Evolutionary conservation across 1,140 invertebrate genomes (phyloP), one percentile per base, ranked within the genome.

Genomic region (Hydropsyche tenuis): DNA sequence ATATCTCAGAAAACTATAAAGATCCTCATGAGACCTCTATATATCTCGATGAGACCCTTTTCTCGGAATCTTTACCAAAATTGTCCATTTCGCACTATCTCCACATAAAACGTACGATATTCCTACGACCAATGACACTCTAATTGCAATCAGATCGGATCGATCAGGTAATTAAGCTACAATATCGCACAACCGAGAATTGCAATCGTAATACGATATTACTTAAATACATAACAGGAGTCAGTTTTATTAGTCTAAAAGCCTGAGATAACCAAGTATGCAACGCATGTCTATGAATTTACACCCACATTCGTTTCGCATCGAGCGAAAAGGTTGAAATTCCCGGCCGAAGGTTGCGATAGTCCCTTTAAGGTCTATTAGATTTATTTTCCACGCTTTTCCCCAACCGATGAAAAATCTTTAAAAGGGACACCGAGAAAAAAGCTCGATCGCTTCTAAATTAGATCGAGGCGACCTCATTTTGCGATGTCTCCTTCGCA

Each of bases 1-100:
- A 43, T 65, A 65, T 65, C 63, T 65, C n/a, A 23, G 23, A 65
- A 65, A 65, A 65, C 30, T 45, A 65, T 65, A 45, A 45, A 65
- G 42, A 65, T 65, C 30, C 30, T 45, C 37, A 45, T n/a, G 14
- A 43, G 63, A 65, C 63, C 63, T 45, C 42, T 65, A 65, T 65
- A 65, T 65, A 65, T 65, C 63, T 65, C 42, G 14, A 45, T 22
- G 63, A 11, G 42, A 45, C 42, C 63, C 63, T 65, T 65, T 65
- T 45, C 20, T 45, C 16, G 23, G n/a, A 65, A 65, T 43, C 63
- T 65, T 65, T 42, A 16, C 42, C 23, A 22, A 65, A 65, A 42
- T 65, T 45, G n/a, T 45, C 63, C 63, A 5, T 23, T 22, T 37
- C 30, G 7, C 30, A 18, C 27, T 43, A 65, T 43, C 42, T 16